Evolutionary conservation across 2,797 vertebrate genomes (phyloP).

Genomic region (Gorsachius magnificus): DNA sequence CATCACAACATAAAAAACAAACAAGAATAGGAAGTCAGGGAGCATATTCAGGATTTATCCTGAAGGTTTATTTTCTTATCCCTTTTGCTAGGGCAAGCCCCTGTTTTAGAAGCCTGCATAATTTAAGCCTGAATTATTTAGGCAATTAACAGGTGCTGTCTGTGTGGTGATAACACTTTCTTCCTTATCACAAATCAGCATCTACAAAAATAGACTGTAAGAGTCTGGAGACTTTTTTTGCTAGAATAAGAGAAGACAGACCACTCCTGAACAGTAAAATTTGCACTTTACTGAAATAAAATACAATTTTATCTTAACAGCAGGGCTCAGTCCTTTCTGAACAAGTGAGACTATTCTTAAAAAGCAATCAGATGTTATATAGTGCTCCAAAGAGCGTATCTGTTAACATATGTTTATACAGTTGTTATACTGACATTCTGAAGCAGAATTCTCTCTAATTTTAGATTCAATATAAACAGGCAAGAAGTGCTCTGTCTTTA

Average conservation of each 20-base stretch:
- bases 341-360: neutral
- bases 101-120: neutral
- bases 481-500: neutral
- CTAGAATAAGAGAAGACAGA: neutral
- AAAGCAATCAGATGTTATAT: neutral
- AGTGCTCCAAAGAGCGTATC: neutral
- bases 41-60: neutral
- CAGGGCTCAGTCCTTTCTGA: neutral
- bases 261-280: neutral
- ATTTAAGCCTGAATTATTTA: slow-evolving; percentile 23
- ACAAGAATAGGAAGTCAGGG: neutral
- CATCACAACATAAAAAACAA: neutral
- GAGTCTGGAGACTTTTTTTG: neutral
- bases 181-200: neutral
- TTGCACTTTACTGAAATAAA: neutral
- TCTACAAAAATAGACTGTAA: slow-evolving; percentile 12
- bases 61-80: neutral
- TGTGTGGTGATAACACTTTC: slow-evolving; percentile 11
- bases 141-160: slow-evolving; percentile 31
- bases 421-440: neutral
- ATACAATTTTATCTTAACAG: neutral
- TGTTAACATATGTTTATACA: slow-evolving; percentile 13
- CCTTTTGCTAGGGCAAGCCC: neutral
- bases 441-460: slow-evolving; percentile 6
- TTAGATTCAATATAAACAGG: slow-evolving; percentile 2